Evolutionary conservation across 2,888 invertebrate genomes (phyloP), one percentile per base, ranked within the genome.

Genomic region (Acrobasis consociella): DNA sequence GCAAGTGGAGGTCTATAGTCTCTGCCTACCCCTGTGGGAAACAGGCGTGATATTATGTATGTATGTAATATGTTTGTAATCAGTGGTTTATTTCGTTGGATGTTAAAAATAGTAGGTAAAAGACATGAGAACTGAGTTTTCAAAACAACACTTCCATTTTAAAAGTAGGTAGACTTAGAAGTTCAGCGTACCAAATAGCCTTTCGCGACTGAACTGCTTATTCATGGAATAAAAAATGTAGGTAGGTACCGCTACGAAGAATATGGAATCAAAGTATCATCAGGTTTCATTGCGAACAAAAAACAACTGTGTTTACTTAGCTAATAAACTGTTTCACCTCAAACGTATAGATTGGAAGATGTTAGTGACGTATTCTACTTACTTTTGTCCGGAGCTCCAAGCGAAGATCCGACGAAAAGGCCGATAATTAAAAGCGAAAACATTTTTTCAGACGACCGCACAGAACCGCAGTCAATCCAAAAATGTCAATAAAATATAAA

Each of bases 301-400:
- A 42, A 42, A 42, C 11, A 11, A 46, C n/a, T 13, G 46, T 46
- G 7, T 46, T 46, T 46, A 5, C 13, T 1, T 46, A 11, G 46
- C 42, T 42, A 10, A 42, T 13, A 46, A 13, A 46, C n/a, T 46
- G 11, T 46, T 46, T 5, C 11, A 46, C 2, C n/a, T 15, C 17
- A 9, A n/a, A 50, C 17, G 17, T 50, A 15, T n/a, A 7, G 15
- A 17, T 17, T 16, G 1, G 17, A 9, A 22, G 37, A 0, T 55
- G n/a, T 46, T 13, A 46, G 13, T 15, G 50, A 64, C 31, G 58
- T 51, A 65, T 65, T 63, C 64, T 65, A 69, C 79, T 73, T 75
- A 91, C 91, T 82, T 83, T 90, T 91, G 70, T 83, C 76, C 13
- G 81, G 67, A 67, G 77, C 76, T 60, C 83, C 89, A 42, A 83